A percentile compares a stretch with the other conserved stretches of the same genome.
Evolutionary conservation across 2,113 vertebrate genomes (phyloP).

Genomic region (Chascanopsetta lugubris): DNA sequence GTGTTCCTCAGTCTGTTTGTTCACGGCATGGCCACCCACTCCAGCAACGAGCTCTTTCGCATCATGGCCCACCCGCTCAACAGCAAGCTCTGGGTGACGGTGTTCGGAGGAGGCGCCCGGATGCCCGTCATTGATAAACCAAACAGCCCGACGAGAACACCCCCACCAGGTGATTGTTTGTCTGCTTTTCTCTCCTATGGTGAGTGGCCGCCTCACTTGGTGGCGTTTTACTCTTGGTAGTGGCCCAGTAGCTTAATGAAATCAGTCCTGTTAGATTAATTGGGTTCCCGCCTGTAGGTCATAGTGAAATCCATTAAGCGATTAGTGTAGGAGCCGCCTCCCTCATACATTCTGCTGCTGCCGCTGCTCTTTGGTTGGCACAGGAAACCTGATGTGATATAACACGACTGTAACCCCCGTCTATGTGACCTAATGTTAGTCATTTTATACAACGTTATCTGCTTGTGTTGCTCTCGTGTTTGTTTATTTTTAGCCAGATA

Average conservation of each 20-base stretch:
- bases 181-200: neutral
- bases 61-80: conserved; percentile 93
- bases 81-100: conserved; percentile 91
- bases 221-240: conserved; percentile 22
- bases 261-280: conserved; percentile 43
- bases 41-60: conserved; percentile 92
- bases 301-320: conserved; percentile 45
- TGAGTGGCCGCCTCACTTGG: neutral
- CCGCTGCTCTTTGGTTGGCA: conserved; percentile 13
- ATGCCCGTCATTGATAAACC: conserved; percentile 76
- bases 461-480: neutral
- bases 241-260: conserved; percentile 41
- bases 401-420: conserved; percentile 4
- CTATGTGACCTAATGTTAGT: neutral
- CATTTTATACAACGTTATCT: neutral
- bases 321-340: conserved; percentile 66
- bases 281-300: conserved; percentile 34
- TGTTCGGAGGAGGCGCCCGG: conserved; percentile 92
- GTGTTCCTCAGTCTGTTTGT: conserved; percentile 96
- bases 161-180: conserved; percentile 78
- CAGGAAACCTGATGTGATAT: conserved; percentile 29
- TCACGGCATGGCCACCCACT: conserved; percentile 96
- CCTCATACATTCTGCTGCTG: conserved; percentile 5
- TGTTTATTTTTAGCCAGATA: neutral
- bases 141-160: conserved; percentile 71